Evolutionary conservation across 2,888 invertebrate species (phyloP).

Genomic region (Schizaphis graminum): DNA sequence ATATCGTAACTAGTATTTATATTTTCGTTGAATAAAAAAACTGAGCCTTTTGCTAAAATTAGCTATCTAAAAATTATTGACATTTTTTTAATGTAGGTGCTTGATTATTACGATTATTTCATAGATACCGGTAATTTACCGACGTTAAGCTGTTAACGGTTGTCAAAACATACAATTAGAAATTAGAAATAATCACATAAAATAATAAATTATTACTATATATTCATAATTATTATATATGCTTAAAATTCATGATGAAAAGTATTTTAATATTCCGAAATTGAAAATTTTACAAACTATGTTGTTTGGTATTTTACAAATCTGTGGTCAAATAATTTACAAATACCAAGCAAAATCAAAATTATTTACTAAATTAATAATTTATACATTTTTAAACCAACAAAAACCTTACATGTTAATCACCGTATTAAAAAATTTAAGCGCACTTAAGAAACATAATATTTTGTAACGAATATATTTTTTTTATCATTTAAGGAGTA

Average conservation of each 20-base stretch:
- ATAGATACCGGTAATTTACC: not conserved
- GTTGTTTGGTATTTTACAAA: not conserved
- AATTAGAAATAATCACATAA: not conserved
- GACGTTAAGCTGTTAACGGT: not conserved
- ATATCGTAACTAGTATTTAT: not conserved
- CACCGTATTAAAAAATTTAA: no score
- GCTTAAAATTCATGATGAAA: not conserved
- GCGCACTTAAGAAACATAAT: no score
- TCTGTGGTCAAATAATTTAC: not conserved
- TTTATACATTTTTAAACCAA: no score
- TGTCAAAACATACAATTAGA: not conserved
- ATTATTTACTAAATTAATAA: no score
- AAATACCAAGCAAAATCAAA: no score
- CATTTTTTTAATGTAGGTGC: not conserved
- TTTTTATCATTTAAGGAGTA: no score
- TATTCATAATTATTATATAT: no score
- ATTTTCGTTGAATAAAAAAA: not conserved
- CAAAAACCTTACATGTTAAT: no score
- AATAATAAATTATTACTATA: not conserved
- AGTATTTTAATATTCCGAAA: not conserved
- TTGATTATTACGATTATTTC: not conserved
- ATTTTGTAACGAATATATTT: no score
- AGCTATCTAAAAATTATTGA: not conserved
- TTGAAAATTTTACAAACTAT: no score
- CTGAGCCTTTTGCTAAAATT: not conserved